These are phyloP conservation scores for Aphelinus atriplicis DNA, from an alignment of 1,140 invertebrate genomes.

Conservation along the genomic window DNA sequence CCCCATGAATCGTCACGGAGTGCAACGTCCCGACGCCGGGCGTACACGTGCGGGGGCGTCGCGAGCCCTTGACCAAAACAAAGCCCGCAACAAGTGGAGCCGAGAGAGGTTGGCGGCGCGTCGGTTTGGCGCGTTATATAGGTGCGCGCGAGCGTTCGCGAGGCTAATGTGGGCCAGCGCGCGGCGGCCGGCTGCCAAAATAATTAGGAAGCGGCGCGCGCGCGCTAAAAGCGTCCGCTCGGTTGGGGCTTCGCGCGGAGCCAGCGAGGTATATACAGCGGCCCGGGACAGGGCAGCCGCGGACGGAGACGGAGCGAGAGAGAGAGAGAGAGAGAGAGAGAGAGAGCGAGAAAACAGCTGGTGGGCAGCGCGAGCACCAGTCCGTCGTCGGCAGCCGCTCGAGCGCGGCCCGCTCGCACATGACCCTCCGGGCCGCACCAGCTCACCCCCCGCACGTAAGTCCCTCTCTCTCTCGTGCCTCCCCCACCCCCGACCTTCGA, in stretches of 20 bases:
- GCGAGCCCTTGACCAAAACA: no score
- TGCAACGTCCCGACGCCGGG: no score
- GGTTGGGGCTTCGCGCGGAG: conserved; percentile 55
- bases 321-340: no score
- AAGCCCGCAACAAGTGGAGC: no score
- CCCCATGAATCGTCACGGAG: no score
- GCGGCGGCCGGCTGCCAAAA: conserved; percentile 70
- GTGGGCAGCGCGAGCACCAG: no score
- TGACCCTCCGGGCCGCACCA: no score
- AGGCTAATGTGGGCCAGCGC: no score
- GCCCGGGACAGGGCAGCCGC: conserved; percentile 45
- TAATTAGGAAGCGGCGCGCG: conserved; percentile 75
- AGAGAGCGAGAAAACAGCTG: no score
- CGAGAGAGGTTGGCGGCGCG: no score
- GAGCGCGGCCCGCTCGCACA: background rate
- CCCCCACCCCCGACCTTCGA: background rate
- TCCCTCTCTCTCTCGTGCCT: background rate
- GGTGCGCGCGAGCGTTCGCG: background rate
- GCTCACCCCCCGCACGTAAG: conserved; percentile 5
- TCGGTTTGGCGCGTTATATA: background rate
- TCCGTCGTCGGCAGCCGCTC: background rate
- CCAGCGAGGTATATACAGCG: conserved; percentile 38
- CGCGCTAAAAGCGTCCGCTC: conserved; percentile 79
- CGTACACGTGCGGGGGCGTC: no score
- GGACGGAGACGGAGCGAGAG: no score